A percentile compares a stretch with the other conserved stretches of the same genome.
Conservation (phyloP, 2,888 invertebrate genomes). For the Caenorhabditis angaria region DNA sequence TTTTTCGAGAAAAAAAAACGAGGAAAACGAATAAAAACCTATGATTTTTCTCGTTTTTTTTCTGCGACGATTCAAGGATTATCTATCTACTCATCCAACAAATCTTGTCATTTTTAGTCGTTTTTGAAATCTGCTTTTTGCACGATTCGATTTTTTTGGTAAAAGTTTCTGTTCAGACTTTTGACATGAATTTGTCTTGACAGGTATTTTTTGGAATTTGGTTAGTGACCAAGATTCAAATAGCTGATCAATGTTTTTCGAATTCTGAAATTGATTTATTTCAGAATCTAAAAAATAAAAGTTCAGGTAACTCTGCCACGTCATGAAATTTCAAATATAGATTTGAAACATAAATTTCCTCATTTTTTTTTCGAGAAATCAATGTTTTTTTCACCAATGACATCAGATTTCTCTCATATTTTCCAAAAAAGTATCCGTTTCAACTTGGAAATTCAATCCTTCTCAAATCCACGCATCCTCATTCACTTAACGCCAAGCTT, state of each 20-base stretch:
- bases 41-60: not conserved
- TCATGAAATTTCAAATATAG: no score
- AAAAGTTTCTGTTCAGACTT: no score
- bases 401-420: no score
- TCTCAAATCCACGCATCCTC: conserved; percentile 1
- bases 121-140: not conserved
- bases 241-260: conserved; percentile 1
- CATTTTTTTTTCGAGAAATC: no score
- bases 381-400: not conserved
- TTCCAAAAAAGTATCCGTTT: not conserved
- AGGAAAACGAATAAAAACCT: no score
- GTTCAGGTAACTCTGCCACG: no score
- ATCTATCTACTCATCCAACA: not conserved
- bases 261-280: no score
- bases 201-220: no score
- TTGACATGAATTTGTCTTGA: no score
- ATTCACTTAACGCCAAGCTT: conserved; percentile 36
- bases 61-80: not conserved
- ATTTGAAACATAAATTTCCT: no score
- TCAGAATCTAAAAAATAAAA: no score
- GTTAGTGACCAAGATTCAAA: no score
- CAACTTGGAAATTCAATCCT: conserved; percentile 1
- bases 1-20: not conserved
- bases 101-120: not conserved
- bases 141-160: not conserved